phyloP scores from a whole-genome alignment of 2,113 vertebrate species.

The Podarcis raffonei region DNA sequence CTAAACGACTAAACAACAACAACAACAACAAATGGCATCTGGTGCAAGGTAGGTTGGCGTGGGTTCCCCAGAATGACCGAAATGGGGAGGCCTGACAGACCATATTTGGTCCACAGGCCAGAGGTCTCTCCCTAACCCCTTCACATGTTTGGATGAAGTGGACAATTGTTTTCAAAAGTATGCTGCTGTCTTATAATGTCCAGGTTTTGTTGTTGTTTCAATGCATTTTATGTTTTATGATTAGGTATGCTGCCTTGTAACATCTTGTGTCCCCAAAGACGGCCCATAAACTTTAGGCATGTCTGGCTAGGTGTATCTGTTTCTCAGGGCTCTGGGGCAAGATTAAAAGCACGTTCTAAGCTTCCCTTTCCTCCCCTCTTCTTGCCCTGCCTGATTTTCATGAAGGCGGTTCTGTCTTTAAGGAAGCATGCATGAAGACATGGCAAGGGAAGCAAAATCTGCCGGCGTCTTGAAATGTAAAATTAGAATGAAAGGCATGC shows the following conservation, averaged over 20 bases:
- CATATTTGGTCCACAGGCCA: no score
- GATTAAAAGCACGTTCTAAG: slow-evolving; percentile 18
- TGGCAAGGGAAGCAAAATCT: neutral
- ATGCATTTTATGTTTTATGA: neutral
- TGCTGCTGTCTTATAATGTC: neutral
- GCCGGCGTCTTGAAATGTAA: slow-evolving; percentile 13
- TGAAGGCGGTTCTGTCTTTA: slow-evolving; percentile 20
- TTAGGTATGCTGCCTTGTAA: neutral
- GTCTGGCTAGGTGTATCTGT: slow-evolving; percentile 40
- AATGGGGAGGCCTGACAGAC: no score
- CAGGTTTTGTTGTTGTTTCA: neutral
- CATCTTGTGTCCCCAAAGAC: neutral
- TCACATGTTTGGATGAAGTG: neutral
- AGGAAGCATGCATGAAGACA: slow-evolving; percentile 33
- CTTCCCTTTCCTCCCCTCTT: rapidly evolving
- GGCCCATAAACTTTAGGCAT: slow-evolving; percentile 4
- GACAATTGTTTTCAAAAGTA: neutral
- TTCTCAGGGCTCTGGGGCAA: slow-evolving; percentile 28
- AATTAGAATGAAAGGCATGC: slow-evolving; percentile 42
- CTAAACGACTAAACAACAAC: no score
- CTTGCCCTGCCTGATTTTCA: slow-evolving; percentile 40
- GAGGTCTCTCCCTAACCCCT: no score
- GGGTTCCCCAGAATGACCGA: no score
- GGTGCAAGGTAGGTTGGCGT: no score
- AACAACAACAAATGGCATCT: no score